Evolutionary conservation across 2,113 vertebrate genomes (phyloP), one percentile per base, ranked within the genome.

Genomic region (Tapirus terrestris): DNA sequence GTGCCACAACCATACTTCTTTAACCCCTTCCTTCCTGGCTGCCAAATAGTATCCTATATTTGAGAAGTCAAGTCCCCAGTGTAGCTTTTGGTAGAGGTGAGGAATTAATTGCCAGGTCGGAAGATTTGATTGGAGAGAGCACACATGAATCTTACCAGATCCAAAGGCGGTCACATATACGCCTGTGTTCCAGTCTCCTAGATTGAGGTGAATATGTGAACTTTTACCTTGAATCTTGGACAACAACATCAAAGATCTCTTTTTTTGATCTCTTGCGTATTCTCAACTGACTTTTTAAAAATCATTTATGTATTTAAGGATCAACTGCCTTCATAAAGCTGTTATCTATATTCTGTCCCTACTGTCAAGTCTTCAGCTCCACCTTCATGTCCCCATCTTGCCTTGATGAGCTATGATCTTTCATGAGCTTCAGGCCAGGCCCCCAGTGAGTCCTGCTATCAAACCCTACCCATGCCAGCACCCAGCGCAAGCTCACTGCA

Each of bases 11-110:
- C 70, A n/a, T 56, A 23, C 45, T 97, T 95, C 70, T 92, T 98
- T 98, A 98, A 98, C 97, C 53, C 95, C 31, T 97, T 97, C 83
- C 60, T 94, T 93, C 6, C 94, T 61, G 43, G 70, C 39, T 85
- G 77, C 87, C 65, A 95, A 96, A 82, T 77, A 29, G 31, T 33
- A 75, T 53, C 56, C 33, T 83, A 9, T 18, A 7, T 39, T 91
- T 56, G 39, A 91, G 53, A 77, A 88, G 20, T 91, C 65, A 94
- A 83, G 53, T 82, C 6, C 58, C 58, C 33, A 86, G 1, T 17
- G 39, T 70, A 73, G 8, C 5, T 91, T 91, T 43, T 21, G 20
- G 21, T 77, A 39, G 43, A 86, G 5, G 18, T 33, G 23, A 76
- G 25, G 43, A 87, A 27, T 48, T 89, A 70, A 94, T 61, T 63